Conservation (phyloP, 2,113 vertebrate species). For the Mastomys natalensis region DNA sequence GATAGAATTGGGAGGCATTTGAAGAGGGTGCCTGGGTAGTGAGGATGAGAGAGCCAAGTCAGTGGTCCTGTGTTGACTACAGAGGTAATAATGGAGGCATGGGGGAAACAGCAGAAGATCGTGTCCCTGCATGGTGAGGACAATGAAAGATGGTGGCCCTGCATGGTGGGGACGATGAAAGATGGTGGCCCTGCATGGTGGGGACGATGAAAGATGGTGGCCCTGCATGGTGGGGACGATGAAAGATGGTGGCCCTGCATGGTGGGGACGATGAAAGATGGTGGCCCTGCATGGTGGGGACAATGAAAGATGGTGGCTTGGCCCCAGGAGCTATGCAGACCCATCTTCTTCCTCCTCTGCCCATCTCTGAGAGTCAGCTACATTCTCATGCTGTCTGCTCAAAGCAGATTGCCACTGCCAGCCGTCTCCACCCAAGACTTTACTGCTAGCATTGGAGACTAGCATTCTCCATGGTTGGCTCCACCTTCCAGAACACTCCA, state of each 20-base stretch:
- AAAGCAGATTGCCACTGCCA: background rate
- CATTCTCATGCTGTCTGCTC: too few species aligned
- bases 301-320: too few species aligned
- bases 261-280: too few species aligned
- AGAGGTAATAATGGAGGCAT: fast-evolving
- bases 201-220: too few species aligned
- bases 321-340: fast-evolving
- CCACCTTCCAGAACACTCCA: background rate
- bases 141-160: too few species aligned
- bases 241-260: too few species aligned
- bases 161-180: too few species aligned
- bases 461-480: background rate
- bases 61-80: background rate
- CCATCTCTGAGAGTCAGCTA: background rate
- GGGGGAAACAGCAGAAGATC: background rate
- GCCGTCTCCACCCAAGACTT: fast-evolving
- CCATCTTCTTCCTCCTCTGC: background rate
- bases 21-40: background rate
- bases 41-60: too few species aligned
- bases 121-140: background rate
- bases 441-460: background rate
- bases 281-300: too few species aligned
- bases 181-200: too few species aligned
- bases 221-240: too few species aligned
- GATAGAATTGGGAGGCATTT: background rate